Conservation (phyloP, 2,888 invertebrate genomes). For the Andrena haemorrhoa region DNA sequence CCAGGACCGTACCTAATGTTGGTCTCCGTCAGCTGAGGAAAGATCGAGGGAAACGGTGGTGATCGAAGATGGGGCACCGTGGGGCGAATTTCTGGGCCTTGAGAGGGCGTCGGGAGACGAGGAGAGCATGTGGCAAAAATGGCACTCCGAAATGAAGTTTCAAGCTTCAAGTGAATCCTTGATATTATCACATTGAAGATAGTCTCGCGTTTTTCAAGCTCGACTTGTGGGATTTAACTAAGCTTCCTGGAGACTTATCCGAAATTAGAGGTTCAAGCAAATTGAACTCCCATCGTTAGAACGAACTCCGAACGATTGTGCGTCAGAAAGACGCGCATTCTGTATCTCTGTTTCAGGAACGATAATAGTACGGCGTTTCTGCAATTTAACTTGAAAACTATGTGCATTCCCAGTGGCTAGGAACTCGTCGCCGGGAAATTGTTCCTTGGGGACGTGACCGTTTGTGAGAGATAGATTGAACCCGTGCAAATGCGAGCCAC, state of each 20-base stretch:
- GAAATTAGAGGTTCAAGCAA: background rate
- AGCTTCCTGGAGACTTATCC: too few relatives aligned
- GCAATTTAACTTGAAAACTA: slow-evolving; percentile 66
- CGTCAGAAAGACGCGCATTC: background rate
- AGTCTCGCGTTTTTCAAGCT: too few relatives aligned
- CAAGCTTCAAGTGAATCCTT: too few relatives aligned
- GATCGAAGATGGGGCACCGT: background rate
- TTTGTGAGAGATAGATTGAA: background rate
- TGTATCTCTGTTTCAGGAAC: background rate
- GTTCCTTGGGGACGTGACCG: slow-evolving; percentile 36
- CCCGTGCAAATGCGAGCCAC: background rate
- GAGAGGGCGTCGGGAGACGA: too few relatives aligned
- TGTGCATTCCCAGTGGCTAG: slow-evolving; percentile 30
- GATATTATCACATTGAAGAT: too few relatives aligned
- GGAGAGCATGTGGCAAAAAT: too few relatives aligned
- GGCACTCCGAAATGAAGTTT: too few relatives aligned
- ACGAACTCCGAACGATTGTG: slow-evolving; percentile 10
- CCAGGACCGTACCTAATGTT: slow-evolving; percentile 46
- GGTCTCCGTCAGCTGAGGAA: background rate
- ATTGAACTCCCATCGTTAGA: slow-evolving; percentile 5
- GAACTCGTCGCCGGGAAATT: slow-evolving; percentile 50
- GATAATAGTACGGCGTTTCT: slow-evolving; percentile 46
- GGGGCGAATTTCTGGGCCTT: too few relatives aligned
- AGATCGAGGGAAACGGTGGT: background rate
- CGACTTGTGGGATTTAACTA: too few relatives aligned